phyloP scores from a whole-genome alignment of 2,888 invertebrate genomes.

The Eilema depressum region DNA sequence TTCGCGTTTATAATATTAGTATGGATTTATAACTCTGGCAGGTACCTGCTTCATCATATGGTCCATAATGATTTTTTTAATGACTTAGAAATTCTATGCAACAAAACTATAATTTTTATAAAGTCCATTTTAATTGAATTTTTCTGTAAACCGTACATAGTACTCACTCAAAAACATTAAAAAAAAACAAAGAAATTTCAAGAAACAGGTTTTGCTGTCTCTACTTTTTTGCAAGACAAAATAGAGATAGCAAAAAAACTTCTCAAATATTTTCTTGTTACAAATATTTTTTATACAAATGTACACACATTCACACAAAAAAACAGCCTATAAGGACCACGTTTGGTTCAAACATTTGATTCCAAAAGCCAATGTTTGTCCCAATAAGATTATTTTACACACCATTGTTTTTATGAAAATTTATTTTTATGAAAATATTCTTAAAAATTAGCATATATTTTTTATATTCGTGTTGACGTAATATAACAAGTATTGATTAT shows the following conservation, averaged over 20 bases:
- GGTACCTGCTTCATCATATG: too few species aligned
- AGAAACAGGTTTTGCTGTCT: background rate
- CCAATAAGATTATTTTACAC: background rate
- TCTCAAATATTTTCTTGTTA: background rate
- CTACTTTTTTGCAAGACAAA: background rate
- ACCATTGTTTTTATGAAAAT: background rate
- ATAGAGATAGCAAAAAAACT: background rate
- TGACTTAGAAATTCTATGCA: background rate
- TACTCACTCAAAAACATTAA: background rate
- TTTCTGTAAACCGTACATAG: background rate
- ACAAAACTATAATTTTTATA: background rate
- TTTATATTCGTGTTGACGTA: background rate
- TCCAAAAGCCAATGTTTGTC: background rate
- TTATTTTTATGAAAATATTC: background rate
- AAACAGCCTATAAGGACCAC: background rate
- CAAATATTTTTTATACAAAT: background rate
- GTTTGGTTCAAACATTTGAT: slow-evolving; percentile 2
- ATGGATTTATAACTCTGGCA: too few species aligned
- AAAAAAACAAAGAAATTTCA: background rate
- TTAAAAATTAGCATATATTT: background rate
- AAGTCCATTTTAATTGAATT: background rate
- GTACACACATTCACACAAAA: slow-evolving; percentile 6
- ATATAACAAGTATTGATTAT: background rate
- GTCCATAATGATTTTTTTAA: background rate
- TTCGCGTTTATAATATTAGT: too few species aligned